Evolutionary conservation across 2,113 vertebrate species (phyloP).

Genomic region (Grammomys surdaster): DNA sequence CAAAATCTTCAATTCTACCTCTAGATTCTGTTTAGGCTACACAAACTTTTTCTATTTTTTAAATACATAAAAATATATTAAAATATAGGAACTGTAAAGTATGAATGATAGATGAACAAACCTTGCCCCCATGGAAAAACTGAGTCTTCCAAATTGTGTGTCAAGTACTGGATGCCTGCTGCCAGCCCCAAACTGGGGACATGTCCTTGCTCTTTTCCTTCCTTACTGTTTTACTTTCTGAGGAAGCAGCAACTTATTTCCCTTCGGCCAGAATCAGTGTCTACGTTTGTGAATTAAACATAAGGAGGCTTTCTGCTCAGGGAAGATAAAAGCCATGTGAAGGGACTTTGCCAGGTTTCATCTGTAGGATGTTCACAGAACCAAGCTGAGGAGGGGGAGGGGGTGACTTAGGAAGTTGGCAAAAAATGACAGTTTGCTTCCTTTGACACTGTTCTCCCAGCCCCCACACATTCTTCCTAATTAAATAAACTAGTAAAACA

Average conservation of each 20-base stretch:
- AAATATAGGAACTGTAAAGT: background rate
- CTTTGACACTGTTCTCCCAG: background rate
- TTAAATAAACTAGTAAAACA: background rate
- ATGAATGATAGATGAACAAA: background rate
- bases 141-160: background rate
- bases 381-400: background rate
- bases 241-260: background rate
- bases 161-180: background rate
- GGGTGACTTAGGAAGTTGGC: background rate
- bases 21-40: background rate
- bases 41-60: background rate
- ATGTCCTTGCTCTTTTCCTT: background rate
- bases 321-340: background rate
- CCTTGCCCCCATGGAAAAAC: background rate
- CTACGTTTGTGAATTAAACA: slow-evolving; percentile 50
- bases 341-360: background rate
- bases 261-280: background rate
- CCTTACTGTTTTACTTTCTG: background rate
- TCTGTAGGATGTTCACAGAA: background rate
- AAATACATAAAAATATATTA: background rate
- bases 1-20: background rate
- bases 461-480: background rate
- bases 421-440: background rate
- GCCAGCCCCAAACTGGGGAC: background rate
- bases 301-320: slow-evolving; percentile 2